phyloP scores from a whole-genome alignment of 1,140 invertebrate genomes.

The Drosophila tristis region DNA sequence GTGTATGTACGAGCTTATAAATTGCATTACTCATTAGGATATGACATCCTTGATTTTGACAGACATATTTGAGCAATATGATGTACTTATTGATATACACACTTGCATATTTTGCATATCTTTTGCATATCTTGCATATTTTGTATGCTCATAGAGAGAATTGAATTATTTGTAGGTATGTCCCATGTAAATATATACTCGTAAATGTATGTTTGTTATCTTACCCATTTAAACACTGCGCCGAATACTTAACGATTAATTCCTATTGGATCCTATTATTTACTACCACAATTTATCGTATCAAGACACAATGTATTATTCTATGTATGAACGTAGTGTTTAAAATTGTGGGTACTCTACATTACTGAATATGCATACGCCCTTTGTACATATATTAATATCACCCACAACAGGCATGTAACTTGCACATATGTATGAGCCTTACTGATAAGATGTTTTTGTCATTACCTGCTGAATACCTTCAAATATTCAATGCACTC shows the following conservation, averaged over 20 bases:
- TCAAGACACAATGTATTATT: constrained; percentile 19
- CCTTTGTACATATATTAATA: constrained; percentile 1
- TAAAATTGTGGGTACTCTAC: not conserved
- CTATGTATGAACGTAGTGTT: constrained; percentile 15
- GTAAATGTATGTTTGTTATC: constrained; percentile 26
- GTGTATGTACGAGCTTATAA: not conserved
- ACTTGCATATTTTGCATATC: too few species aligned
- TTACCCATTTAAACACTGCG: constrained; percentile 11
- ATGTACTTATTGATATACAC: too few species aligned
- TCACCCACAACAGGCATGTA: too few species aligned
- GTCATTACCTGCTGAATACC: constrained; percentile 28
- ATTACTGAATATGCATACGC: not conserved
- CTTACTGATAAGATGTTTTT: constrained; percentile 5
- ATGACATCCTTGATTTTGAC: too few species aligned
- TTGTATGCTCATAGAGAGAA: too few species aligned
- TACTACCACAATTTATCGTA: constrained; percentile 63
- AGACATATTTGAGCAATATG: too few species aligned
- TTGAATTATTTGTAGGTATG: too few species aligned
- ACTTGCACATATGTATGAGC: constrained; percentile 23
- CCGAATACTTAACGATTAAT: constrained; percentile 22
- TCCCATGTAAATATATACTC: constrained; percentile 24
- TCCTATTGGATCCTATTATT: constrained; percentile 57
- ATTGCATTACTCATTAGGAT: too few species aligned
- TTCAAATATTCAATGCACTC: constrained; percentile 27
- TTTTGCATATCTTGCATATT: too few species aligned